Base-by-base conservation (phyloP, 2,797 vertebrate species). In the Acanthopagrus latus region DNA sequence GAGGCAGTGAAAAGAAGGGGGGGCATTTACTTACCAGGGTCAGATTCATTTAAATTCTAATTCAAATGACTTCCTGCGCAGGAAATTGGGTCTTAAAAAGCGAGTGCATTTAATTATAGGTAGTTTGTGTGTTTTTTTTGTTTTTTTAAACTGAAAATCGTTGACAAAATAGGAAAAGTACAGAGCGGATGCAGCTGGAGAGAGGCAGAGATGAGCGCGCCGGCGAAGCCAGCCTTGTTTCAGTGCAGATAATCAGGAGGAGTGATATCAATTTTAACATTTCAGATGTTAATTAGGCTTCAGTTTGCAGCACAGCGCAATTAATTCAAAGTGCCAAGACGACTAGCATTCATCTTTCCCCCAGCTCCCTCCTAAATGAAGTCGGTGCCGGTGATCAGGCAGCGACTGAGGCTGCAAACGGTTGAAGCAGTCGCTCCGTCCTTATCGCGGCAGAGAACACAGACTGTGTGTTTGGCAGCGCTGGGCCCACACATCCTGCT, bases 251-350 rank as follows among this genome's bases (percentile, higher is more conserved):
- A 75, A 64, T 67, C 76, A 60, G 82, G 66, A 55, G 41, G 46
- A 86, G 62, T 51, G 83, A 78, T 60, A 85, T 77, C 69, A 74
- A 82, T 81, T 89, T 89, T 76, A 84, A 88, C 81, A 78, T 89
- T 91, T 93, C 87, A 88, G 60, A 88, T 86, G 92, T 83, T 91
- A 90, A 90, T 90, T 84, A 86, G 80, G 64, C 81, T 69, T 67
- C 87, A 75, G 80, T 83, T 82, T 80, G 77, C 69, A 76, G 87
- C 86, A 78, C 74, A 8, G 70, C 81, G 84, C 83, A 60, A 90
- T 89, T 88, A 68, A 88, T 86, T 85, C 84, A 84, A 75, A 90
- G 79, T 76, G 84, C 76, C 74, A 65, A 62, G 82, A 86, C 71
- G 88, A 81, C 66, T 72, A 57, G 81, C 41, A 52, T 87, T 87